Conservation (phyloP, 1,140 invertebrate genomes). For the Ptiloglossa arizonensis region DNA sequence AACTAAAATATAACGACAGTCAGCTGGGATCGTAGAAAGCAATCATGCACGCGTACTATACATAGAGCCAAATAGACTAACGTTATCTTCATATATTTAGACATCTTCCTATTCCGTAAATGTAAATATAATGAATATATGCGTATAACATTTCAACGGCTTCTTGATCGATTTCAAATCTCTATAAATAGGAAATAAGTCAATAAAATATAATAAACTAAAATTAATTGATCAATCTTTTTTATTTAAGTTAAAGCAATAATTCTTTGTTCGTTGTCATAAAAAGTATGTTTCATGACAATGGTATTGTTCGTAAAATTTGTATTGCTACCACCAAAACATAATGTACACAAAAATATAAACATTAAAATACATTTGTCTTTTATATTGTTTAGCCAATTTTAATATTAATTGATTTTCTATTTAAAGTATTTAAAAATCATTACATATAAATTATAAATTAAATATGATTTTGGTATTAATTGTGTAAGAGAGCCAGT, state of each 20-base stretch:
- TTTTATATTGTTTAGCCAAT: background rate
- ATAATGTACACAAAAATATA: background rate
- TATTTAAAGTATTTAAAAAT: no score
- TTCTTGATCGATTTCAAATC: conserved; percentile 33
- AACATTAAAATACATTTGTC: background rate
- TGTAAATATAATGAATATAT: conserved; percentile 24
- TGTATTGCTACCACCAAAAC: background rate
- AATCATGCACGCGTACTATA: background rate
- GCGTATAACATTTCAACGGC: conserved; percentile 8
- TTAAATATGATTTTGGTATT: background rate
- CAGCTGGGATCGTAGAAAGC: background rate
- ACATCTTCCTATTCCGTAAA: conserved; percentile 9
- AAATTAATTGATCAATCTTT: background rate
- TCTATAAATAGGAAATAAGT: background rate
- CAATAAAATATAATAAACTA: background rate
- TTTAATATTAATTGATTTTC: background rate
- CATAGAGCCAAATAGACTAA: background rate
- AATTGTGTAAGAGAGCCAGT: background rate
- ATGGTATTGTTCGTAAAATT: background rate
- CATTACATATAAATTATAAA: background rate
- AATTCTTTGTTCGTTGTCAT: background rate
- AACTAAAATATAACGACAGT: conserved; percentile 9
- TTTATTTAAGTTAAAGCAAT: background rate
- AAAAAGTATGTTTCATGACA: background rate
- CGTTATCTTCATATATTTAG: conserved; percentile 7